A percentile compares a stretch with the other conserved stretches of the same genome.
Evolutionary conservation across 1,140 invertebrate genomes (phyloP).

Genomic region (Drosophila obscura): DNA sequence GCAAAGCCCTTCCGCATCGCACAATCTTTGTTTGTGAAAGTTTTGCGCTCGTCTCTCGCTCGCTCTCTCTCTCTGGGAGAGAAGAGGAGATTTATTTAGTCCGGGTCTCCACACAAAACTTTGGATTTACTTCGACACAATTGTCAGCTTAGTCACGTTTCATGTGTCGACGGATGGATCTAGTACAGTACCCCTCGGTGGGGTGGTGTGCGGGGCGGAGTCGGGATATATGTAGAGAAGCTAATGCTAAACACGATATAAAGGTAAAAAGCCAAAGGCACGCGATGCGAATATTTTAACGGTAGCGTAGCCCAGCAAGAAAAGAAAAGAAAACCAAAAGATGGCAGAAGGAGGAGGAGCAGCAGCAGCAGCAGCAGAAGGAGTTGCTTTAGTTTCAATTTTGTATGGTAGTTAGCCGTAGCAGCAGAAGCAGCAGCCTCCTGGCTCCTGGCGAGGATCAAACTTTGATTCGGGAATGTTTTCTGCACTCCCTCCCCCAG

Average conservation of each 20-base stretch:
- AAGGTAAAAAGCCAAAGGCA: slow-evolving; percentile 79
- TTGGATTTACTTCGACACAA: slow-evolving; percentile 81
- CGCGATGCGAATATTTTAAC: slow-evolving; percentile 79
- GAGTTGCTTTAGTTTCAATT: slow-evolving; percentile 42
- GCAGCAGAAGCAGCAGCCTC: neutral
- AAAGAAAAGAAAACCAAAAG: slow-evolving; percentile 2
- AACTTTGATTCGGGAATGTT: slow-evolving; percentile 59
- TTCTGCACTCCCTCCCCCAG: slow-evolving; percentile 6
- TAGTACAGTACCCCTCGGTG: neutral
- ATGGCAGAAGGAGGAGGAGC: neutral
- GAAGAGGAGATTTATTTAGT: slow-evolving; percentile 72
- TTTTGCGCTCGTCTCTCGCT: slow-evolving; percentile 39
- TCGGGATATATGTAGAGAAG: slow-evolving; percentile 4
- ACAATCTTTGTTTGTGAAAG: slow-evolving; percentile 60
- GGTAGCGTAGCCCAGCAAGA: slow-evolving; percentile 10
- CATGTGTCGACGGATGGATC: slow-evolving; percentile 53
- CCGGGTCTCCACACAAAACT: slow-evolving; percentile 67
- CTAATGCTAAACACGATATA: slow-evolving; percentile 81
- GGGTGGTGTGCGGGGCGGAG: slow-evolving; percentile 3
- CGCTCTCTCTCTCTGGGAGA: no score
- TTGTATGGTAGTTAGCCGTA: slow-evolving; percentile 29
- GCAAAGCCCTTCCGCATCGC: slow-evolving; percentile 49
- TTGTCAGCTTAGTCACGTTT: slow-evolving; percentile 82
- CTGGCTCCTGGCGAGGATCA: slow-evolving; percentile 59
- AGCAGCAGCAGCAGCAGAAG: neutral